Base-by-base conservation (phyloP, 53 echinoderm and acorn worm genomes). In the Hippasteria phrygiana region DNA sequence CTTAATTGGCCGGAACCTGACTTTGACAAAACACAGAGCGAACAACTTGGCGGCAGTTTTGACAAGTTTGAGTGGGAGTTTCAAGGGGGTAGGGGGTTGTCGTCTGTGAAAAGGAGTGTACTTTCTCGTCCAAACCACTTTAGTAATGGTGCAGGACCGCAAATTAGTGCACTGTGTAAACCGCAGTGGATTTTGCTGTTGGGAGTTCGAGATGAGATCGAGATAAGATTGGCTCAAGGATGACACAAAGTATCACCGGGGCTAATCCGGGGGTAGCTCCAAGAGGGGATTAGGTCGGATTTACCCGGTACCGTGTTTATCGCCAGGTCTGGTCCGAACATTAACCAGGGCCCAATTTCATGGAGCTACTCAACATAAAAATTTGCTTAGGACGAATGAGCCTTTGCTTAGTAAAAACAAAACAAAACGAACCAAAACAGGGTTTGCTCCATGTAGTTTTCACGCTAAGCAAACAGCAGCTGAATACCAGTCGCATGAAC, bases 131-230 rank as follows among this genome's bases (percentile, higher is more conserved):
- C 0, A 18, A 16, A 43, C 43, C 73, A 42, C 73, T 73, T 43
- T 11, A 42, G n/a, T 20, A 20, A 42, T 12, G 0, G n/a, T 11
- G 43, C 27, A 26, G 40, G 26, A 26, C 43, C 73, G 6, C 73
- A 73, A 73, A 73, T 42, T 41, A 42, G 73, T 73, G 67, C 67
- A 34, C 35, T 66, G 9, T 29, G 34, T 26, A 66, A 33, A 34
- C 67, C 16, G 31, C 32, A 16, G 32, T 22, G 67, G 14, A 13
- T 28, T 34, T 34, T 66, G 1, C 3, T 9, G 33, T 8, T 66
- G 33, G 32, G 9, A 11, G 2, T 11, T 36, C 34, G 67, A 11
- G n/a, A 9, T 34, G 67, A 9, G 34, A 18, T 3, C n/a, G 26
- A 34, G 67, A 66, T 66, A 66, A 66, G 67, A 34, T 17, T 17